phyloP scores from a whole-genome alignment of 2,888 invertebrate species.

The Lasioglossum zephyrum region DNA sequence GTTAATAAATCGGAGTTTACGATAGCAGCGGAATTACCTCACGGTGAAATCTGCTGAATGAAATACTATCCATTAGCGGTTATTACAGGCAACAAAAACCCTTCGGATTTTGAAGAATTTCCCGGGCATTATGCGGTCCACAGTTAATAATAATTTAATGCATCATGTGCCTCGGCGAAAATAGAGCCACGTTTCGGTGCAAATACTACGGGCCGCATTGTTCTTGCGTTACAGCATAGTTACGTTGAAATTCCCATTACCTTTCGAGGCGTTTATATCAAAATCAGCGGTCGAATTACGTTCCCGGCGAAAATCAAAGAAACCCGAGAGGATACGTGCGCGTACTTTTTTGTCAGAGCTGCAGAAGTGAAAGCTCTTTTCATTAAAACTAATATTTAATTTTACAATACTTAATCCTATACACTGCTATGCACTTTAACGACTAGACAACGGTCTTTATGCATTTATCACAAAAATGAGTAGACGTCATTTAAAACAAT shows the following conservation, averaged over 20 bases:
- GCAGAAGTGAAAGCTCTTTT: background rate
- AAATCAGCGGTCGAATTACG: background rate
- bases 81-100: background rate
- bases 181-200: constrained; percentile 1
- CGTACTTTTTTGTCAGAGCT: background rate
- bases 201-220: constrained; percentile 23
- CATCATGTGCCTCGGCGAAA: constrained; percentile 5
- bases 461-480: no score
- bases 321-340: background rate
- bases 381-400: background rate
- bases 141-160: constrained; percentile 29
- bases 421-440: no score
- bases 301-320: background rate
- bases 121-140: background rate
- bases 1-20: constrained; percentile 7
- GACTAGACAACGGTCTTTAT: no score
- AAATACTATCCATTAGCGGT: background rate
- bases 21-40: background rate
- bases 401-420: background rate
- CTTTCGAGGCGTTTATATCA: background rate
- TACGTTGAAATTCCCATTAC: constrained; percentile 31
- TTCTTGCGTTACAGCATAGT: constrained; percentile 35
- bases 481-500: no score
- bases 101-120: constrained; percentile 25
- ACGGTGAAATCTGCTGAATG: background rate